Evolutionary conservation across 2,113 vertebrate genomes (phyloP), one percentile per base, ranked within the genome.

Genomic region (Colistium nudipinnis): DNA sequence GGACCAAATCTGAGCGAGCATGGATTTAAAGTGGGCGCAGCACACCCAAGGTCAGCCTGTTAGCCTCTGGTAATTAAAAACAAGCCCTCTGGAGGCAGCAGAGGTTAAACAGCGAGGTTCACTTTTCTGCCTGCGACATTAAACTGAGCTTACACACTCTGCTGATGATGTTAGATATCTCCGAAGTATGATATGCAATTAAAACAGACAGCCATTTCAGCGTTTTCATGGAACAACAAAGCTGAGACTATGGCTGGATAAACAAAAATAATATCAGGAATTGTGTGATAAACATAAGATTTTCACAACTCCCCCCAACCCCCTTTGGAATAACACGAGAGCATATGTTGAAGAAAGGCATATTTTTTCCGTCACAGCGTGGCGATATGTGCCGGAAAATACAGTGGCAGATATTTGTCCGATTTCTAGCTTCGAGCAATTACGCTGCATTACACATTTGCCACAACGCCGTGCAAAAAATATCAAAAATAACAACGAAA

Each of bases 21-120:
- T 92, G 85, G 87, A 87, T 91, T 89, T 85, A 92, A 93, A 92
- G 91, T 92, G 93, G 93, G 83, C 91, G 93, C 89, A 85, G 80
- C 87, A 88, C 88, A 80, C 88, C 91, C 94, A 88, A 95, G 95
- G 94, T 96, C 94, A 95, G 91, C 85, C 67, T 82, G 94, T 94
- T 94, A 92, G 90, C 93, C 94, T 93, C 84, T 90, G 89, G 91
- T 96, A 96, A 97, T 96, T 96, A 96, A 96, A 95, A 92, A 92
- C 80, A 94, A 95, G 92, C 92, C 93, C 94, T 89, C 90, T 80
- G 82, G 93, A 93, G 93, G 93, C 87, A 91, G 16, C 70, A 87
- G 86, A 93, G 94, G 94, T 95, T 95, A 95, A 96, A 93, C 62
- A 73, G 90, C 80, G 93, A 91, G 91, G 77, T 84, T 88, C 81